Conservation (phyloP, 2,113 vertebrate species). For the Xenotilapia flavipinnis region DNA sequence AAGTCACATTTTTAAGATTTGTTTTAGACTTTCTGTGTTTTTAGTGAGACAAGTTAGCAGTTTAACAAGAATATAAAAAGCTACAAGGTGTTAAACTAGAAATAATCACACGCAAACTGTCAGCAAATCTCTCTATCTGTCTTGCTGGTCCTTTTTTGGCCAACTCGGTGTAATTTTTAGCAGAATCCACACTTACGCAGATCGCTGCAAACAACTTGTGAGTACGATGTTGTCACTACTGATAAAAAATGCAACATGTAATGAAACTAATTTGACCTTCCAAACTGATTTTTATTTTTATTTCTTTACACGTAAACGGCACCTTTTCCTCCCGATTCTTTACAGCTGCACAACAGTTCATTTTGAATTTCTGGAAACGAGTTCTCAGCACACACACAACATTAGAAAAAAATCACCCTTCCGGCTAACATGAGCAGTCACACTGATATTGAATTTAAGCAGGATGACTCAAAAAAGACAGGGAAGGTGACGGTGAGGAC, state of each 20-base stretch:
- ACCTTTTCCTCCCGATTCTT: background rate
- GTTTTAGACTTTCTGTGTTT: background rate
- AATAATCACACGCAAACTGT: background rate
- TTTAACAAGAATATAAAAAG: background rate
- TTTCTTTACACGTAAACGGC: background rate
- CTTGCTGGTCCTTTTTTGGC: background rate
- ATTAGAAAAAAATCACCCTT: background rate
- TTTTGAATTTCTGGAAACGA: background rate
- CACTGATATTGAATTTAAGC: background rate
- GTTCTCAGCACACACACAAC: background rate
- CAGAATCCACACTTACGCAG: background rate
- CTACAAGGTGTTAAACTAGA: background rate
- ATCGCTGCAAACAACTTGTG: background rate
- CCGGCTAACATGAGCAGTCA: background rate
- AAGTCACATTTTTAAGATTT: background rate
- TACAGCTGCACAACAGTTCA: background rate
- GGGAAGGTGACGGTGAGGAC: constrained; percentile 39
- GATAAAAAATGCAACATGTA: background rate
- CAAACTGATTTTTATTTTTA: background rate
- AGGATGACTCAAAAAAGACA: constrained; percentile 17
- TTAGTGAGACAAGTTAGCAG: background rate
- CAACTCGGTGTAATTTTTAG: background rate
- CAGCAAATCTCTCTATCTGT: background rate
- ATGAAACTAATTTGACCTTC: background rate
- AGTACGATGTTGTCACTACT: background rate